Percentiles rank a stretch among this genome's conserved stretches.
Conservation (phyloP, 1,140 invertebrate genomes). For the Megalonaias nervosa region DNA sequence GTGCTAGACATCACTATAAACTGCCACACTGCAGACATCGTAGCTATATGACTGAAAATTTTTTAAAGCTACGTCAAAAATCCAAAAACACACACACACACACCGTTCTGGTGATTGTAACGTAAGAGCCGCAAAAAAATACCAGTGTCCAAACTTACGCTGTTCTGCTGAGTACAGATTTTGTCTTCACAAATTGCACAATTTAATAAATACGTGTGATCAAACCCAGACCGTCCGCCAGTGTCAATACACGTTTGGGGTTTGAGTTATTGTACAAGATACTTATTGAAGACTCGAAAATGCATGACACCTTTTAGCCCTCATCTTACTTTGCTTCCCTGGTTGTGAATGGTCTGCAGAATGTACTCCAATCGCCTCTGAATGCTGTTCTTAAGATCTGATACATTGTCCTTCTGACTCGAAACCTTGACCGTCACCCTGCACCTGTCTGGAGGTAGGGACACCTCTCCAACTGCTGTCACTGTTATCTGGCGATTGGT, state of each 20-base stretch:
- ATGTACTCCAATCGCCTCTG: conserved; percentile 65
- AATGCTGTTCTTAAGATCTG: conserved; percentile 68
- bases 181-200: no score
- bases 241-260: neutral
- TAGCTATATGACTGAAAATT: no score
- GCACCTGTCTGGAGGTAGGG: conserved; percentile 62
- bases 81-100: no score
- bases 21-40: no score
- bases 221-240: no score
- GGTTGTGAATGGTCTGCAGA: conserved; percentile 63
- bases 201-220: neutral
- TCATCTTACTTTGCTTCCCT: conserved; percentile 54
- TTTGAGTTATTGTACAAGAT: neutral
- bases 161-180: neutral
- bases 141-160: neutral
- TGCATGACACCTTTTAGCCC: neutral
- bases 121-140: neutral
- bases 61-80: no score
- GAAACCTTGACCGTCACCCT: conserved; percentile 54
- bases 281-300: neutral
- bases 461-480: conserved; percentile 63
- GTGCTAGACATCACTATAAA: no score
- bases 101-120: no score
- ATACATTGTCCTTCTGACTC: conserved; percentile 58
- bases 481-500: conserved; percentile 60